Evolutionary conservation across 1,140 invertebrate species (phyloP), one percentile per base, ranked within the genome.

Genomic region (Lordiphosa stackelbergi): DNA sequence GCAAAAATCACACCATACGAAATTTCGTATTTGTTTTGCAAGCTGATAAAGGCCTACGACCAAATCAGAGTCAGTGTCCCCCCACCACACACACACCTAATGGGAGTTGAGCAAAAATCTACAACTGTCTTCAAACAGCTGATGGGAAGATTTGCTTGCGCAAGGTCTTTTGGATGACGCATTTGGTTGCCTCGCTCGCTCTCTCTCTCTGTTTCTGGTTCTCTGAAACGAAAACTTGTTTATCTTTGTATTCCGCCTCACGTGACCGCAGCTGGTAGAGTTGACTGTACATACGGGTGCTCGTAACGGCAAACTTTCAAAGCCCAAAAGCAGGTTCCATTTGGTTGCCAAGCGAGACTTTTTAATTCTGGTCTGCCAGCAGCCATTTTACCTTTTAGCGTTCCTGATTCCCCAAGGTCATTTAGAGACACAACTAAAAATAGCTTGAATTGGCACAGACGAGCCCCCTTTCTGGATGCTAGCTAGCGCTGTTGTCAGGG

Each of bases 401-500:
- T 31, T 31, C 28, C 28, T 31, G 1, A 8, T 31, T 31, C 7
- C 28, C 8, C 64, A 68, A 68, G 64, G 64, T 68, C 63, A 24
- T 24, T 4, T 24, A 64, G 41, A 11, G 24, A 19, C 48, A 24
- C 41, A 35, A 56, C 47, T 68, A 68, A 48, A 59, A 69, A 74
- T 74, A 74, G 53, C 12, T 7, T 2, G 31, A 46, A 28, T 31
- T 31, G 28, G 6, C 28, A 13, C 8, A 40, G 70, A 79, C 74
- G 77, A 83, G 75, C 75, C 75, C 68, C 75, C 45, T 61, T 61
- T 71, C 49, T 53, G 34, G 47, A 31, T 36, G 10, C 36, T 55
- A 35, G 24, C 37, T 45, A 34, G 41, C 36, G 38, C 75, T 81
- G 75, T 81, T 81, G 75, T 81, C 75, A 81, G 77, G 75, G 53